A percentile compares a stretch with the other conserved stretches of the same genome.
Evolutionary conservation across 2,113 vertebrate species (phyloP).

Genomic region (Festucalex cinctus): DNA sequence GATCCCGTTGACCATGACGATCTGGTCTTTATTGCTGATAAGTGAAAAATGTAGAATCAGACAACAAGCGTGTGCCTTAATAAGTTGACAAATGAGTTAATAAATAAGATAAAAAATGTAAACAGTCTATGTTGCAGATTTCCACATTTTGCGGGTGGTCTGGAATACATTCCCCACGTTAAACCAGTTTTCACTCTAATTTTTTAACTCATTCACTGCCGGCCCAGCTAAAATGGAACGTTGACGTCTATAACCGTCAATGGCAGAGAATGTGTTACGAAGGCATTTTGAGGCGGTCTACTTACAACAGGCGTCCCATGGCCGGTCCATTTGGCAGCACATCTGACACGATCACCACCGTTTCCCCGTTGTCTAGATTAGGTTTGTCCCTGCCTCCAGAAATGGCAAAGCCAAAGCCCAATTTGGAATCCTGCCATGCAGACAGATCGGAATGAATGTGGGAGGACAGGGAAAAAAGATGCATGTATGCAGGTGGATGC

Average conservation of each 20-base stretch:
- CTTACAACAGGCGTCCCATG: slow-evolving; percentile 86
- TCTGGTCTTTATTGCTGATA: slow-evolving; percentile 82
- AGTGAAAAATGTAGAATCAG: background rate
- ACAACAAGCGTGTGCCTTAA: no score
- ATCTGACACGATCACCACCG: slow-evolving; percentile 82
- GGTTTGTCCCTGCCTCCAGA: slow-evolving; percentile 84
- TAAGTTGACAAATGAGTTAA: no score
- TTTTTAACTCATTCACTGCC: no score
- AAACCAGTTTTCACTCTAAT: no score
- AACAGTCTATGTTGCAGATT: background rate
- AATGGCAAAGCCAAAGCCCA: slow-evolving; percentile 90
- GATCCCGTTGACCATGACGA: slow-evolving; percentile 93
- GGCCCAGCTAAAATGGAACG: no score
- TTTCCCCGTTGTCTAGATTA: slow-evolving; percentile 64
- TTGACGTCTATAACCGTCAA: no score
- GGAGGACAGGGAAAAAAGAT: slow-evolving; percentile 3
- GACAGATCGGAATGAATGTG: background rate
- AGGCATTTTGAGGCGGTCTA: slow-evolving; percentile 13
- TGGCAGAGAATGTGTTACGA: no score
- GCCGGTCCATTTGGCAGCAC: slow-evolving; percentile 86
- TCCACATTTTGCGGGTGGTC: no score
- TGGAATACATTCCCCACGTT: background rate
- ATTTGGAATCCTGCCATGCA: slow-evolving; percentile 78
- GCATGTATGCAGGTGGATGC: slow-evolving; percentile 15
- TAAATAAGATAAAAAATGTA: background rate